Percentiles rank a stretch among this genome's conserved stretches.
These are phyloP conservation scores for Pteropus rufus DNA, from an alignment of 2,797 vertebrate genomes.

Conservation along the genomic window DNA sequence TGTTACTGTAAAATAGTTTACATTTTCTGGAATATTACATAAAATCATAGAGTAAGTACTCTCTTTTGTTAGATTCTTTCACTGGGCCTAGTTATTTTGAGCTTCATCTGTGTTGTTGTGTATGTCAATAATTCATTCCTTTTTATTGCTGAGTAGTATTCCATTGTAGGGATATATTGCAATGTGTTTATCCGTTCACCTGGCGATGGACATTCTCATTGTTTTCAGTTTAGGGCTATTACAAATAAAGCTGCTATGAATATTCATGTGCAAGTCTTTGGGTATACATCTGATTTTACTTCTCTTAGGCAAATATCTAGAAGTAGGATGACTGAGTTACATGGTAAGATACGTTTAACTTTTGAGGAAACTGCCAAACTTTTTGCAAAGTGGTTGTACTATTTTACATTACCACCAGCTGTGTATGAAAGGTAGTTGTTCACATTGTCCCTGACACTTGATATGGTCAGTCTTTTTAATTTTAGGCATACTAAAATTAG, in stretches of 20 bases:
- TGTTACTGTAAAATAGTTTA: background rate
- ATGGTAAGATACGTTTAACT: background rate
- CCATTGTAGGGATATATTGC: background rate
- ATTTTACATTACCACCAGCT: background rate
- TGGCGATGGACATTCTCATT: background rate
- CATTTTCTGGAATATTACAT: background rate
- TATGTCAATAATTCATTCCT: background rate
- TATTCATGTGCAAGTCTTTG: background rate
- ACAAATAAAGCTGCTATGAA: background rate
- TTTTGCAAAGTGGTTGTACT: background rate
- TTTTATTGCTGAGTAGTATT: background rate
- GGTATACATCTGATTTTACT: background rate
- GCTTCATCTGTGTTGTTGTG: background rate
- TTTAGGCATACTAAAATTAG: constrained; percentile 27
- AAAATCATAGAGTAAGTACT: background rate
- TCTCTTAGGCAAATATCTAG: background rate
- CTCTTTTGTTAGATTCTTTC: background rate
- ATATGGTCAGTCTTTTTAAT: background rate
- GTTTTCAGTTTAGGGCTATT: background rate
- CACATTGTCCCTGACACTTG: background rate
- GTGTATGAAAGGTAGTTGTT: background rate
- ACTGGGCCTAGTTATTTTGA: background rate
- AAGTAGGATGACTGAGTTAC: background rate
- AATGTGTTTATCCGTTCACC: background rate
- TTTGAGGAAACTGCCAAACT: background rate